phyloP scores from a whole-genome alignment of 1,140 invertebrate species.

The Hyposmocoma kahamanoa region DNA sequence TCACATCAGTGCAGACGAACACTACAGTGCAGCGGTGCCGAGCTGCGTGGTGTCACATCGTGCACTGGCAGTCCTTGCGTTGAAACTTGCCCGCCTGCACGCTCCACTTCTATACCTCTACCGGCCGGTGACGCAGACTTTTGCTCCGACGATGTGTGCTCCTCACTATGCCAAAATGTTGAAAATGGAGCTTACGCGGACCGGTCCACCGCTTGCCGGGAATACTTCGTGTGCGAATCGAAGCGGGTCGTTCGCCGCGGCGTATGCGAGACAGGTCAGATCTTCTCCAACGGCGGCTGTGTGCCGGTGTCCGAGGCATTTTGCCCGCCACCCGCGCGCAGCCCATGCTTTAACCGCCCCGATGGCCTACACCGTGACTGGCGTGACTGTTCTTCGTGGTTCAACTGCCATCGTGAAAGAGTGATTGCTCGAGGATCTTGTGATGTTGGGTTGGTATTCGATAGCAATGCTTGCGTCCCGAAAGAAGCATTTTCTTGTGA shows the following conservation, averaged over 20 bases:
- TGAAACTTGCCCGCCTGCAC: constrained; percentile 38
- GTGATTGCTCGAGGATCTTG: constrained; percentile 51
- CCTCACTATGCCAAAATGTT: constrained; percentile 58
- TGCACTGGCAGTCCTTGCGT: constrained; percentile 35
- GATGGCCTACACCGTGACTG: constrained; percentile 61
- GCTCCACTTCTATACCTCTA: constrained; percentile 41
- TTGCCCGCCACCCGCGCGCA: constrained; percentile 57
- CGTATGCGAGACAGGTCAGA: constrained; percentile 63
- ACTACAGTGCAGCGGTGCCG: constrained; percentile 39
- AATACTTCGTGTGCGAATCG: constrained; percentile 75
- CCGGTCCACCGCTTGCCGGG: constrained; percentile 72
- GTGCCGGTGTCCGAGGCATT: constrained; percentile 41
- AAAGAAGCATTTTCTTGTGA: constrained; percentile 45
- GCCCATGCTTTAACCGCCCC: constrained; percentile 54
- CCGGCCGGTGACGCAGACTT: constrained; percentile 58
- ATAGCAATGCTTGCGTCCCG: constrained; percentile 50
- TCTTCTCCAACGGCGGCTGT: constrained; percentile 64
- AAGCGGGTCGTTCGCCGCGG: constrained; percentile 56
- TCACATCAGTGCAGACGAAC: constrained; percentile 53
- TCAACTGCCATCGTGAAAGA: constrained; percentile 49
- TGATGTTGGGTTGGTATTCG: constrained; percentile 43
- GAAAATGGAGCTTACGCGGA: constrained; percentile 76
- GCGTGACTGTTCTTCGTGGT: constrained; percentile 57
- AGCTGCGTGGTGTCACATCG: constrained; percentile 36
- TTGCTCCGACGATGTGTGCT: constrained; percentile 57